Evolutionary conservation across 2,113 vertebrate genomes (phyloP).

Genomic region (Odocoileus hemionus): DNA sequence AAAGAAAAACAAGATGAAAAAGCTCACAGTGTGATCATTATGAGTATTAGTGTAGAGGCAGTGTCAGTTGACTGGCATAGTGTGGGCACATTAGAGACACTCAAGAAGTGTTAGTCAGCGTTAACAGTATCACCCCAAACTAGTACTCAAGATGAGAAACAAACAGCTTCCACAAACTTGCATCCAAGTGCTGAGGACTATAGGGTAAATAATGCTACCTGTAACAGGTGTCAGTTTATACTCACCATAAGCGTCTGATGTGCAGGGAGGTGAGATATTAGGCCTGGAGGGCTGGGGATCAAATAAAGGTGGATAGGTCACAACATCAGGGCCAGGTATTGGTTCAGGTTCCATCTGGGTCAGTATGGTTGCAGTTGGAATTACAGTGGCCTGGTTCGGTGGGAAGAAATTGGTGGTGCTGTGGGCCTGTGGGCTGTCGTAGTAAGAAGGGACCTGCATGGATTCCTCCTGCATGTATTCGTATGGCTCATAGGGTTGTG

Average conservation of each 20-base stretch:
- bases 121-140: background rate
- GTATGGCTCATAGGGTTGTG: conserved; percentile 45
- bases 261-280: conserved; percentile 33
- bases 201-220: background rate
- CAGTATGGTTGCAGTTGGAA: background rate
- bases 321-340: background rate
- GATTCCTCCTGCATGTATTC: background rate
- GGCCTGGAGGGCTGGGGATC: background rate
- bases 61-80: background rate
- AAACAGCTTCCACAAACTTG: background rate
- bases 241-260: conserved; percentile 64
- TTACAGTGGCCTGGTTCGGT: background rate
- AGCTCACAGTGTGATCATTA: background rate
- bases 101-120: background rate
- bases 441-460: conserved; percentile 50
- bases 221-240: background rate
- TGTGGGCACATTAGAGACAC: background rate
- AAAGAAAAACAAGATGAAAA: background rate
- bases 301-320: background rate
- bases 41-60: background rate
- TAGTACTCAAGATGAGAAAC: background rate
- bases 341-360: background rate
- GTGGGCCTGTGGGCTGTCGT: background rate
- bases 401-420: background rate
- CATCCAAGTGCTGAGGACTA: background rate